Evolutionary conservation across 2,797 vertebrate genomes (phyloP).

Genomic region (Rhinoraja longicauda): DNA sequence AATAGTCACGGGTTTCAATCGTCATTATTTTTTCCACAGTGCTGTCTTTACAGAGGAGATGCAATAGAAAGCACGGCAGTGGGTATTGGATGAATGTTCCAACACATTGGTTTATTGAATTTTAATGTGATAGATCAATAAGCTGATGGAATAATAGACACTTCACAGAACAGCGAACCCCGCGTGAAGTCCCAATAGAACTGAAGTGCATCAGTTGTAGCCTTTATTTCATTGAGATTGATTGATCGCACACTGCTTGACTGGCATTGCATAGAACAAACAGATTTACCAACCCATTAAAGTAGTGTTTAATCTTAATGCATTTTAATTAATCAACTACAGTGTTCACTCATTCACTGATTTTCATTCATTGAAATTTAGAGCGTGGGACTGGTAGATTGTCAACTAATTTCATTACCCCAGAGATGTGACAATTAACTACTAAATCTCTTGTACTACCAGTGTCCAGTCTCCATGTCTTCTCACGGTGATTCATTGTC

Average conservation of each 20-base stretch:
- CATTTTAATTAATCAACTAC: neutral
- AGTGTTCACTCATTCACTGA: slow-evolving; percentile 6
- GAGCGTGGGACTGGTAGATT: neutral
- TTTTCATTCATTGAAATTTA: slow-evolving; percentile 26
- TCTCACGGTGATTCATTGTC: neutral
- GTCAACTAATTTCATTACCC: neutral
- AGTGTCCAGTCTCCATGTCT: neutral
- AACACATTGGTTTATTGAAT: slow-evolving; percentile 21
- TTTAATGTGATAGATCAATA: neutral
- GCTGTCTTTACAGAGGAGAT: neutral
- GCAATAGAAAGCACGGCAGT: neutral
- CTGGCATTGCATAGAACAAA: neutral
- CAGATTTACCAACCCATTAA: slow-evolving; percentile 1
- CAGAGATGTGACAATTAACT: neutral
- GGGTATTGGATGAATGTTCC: neutral
- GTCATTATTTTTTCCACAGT: neutral
- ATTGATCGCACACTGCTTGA: neutral
- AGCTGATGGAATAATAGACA: neutral
- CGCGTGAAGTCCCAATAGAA: neutral
- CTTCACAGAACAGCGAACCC: neutral
- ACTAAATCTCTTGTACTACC: neutral
- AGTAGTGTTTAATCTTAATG: slow-evolving; percentile 12
- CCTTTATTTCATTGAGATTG: neutral
- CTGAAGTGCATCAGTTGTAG: slow-evolving; percentile 12
- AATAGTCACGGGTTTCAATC: too few relatives aligned